Evolutionary conservation across 2,797 vertebrate species (phyloP).

Genomic region (Glossophaga mutica): DNA sequence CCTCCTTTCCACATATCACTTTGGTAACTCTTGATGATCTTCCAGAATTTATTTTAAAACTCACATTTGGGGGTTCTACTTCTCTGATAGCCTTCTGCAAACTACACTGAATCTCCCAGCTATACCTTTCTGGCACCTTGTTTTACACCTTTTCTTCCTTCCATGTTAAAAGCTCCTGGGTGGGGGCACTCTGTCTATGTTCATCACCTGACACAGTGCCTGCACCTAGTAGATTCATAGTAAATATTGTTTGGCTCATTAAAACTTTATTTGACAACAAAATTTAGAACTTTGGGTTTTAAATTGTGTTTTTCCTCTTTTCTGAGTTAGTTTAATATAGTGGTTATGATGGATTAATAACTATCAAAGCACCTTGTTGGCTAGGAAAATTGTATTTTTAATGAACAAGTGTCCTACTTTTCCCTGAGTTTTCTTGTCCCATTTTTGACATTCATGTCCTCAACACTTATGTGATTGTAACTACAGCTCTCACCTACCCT

Average conservation of each 20-base stretch:
- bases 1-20: background rate
- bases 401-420: background rate
- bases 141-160: background rate
- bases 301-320: background rate
- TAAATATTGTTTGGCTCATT: background rate
- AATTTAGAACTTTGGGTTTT: background rate
- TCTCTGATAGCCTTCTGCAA: background rate
- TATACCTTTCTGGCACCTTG: background rate
- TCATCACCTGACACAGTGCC: background rate
- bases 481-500: background rate
- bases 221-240: background rate
- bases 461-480: background rate
- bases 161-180: background rate
- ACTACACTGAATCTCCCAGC: background rate
- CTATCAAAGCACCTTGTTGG: background rate
- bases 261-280: background rate
- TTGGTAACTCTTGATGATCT: background rate
- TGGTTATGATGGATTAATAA: background rate
- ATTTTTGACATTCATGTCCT: background rate
- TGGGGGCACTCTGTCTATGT: background rate
- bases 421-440: background rate
- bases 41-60: slow-evolving; percentile 22
- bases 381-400: background rate
- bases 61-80: background rate
- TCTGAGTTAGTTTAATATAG: background rate